Conservation (phyloP, 2,113 vertebrate genomes). For the Salvelinus namaycush region DNA sequence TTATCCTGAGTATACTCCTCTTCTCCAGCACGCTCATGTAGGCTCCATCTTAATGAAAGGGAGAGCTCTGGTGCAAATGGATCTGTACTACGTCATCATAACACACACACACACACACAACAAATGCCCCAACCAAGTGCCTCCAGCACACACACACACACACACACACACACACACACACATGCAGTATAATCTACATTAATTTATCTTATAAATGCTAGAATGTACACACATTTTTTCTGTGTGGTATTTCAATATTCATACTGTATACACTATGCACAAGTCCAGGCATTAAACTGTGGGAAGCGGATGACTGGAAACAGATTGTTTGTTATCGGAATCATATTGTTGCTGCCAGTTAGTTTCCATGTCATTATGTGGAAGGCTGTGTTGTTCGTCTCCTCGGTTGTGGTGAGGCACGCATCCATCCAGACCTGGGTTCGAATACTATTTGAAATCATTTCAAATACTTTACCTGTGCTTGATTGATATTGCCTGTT, state of each 20-base stretch:
- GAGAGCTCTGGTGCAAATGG: constrained; percentile 35
- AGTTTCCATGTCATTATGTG: constrained; percentile 41
- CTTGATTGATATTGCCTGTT: no score
- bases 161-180: background rate
- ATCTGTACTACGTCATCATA: constrained; percentile 8
- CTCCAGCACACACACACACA: constrained; percentile 9
- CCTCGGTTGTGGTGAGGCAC: background rate
- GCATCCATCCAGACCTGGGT: background rate
- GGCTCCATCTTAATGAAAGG: constrained; percentile 59
- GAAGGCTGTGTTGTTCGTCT: background rate
- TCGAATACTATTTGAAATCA: no score
- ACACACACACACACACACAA: background rate
- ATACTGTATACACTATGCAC: no score
- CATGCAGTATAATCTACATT: background rate
- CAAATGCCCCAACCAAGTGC: background rate
- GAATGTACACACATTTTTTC: background rate
- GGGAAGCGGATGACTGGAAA: constrained; percentile 39
- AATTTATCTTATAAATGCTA: background rate
- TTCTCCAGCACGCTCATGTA: constrained; percentile 46
- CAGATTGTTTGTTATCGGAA: constrained; percentile 49
- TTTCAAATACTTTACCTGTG: no score
- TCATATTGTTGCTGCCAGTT: constrained; percentile 34
- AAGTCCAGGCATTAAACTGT: constrained; percentile 14
- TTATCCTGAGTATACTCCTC: constrained; percentile 65
- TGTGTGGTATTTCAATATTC: background rate